Conservation (phyloP, 2,113 vertebrate species). For the Capreolus pygargus region DNA sequence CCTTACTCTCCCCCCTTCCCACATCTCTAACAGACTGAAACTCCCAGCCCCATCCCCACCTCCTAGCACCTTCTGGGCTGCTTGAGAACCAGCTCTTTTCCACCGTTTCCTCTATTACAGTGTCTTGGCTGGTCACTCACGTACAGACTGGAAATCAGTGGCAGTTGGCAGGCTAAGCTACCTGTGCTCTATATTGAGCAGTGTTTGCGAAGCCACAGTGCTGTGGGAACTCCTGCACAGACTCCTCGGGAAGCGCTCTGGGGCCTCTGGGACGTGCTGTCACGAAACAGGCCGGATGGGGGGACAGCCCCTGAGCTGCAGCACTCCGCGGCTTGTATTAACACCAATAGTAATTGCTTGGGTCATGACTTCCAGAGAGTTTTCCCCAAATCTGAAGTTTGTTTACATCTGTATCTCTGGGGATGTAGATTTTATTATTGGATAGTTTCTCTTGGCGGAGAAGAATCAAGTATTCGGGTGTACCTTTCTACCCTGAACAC, state of each 20-base stretch:
- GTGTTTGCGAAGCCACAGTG: not conserved
- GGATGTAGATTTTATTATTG: not conserved
- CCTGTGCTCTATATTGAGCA: not conserved
- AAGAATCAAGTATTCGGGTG: not conserved
- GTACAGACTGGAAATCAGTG: not conserved
- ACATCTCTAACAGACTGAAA: not conserved
- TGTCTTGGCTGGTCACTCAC: not conserved
- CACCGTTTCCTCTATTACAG: not conserved
- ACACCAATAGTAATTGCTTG: not conserved
- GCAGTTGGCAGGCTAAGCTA: not conserved
- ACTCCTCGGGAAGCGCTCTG: not conserved
- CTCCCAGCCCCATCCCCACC: not conserved
- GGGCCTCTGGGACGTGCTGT: not conserved
- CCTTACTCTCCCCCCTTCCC: not conserved
- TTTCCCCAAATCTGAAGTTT: not conserved
- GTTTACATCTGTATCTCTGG: not conserved
- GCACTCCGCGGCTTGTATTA: not conserved
- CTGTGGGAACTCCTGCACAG: not conserved
- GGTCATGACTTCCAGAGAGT: not conserved
- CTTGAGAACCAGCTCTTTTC: not conserved
- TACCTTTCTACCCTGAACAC: conserved; percentile 45
- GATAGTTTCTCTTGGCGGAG: conserved; percentile 8
- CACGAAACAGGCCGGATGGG: not conserved
- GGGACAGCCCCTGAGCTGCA: not conserved
- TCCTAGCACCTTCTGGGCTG: not conserved